Evolutionary conservation across 2,888 invertebrate genomes (phyloP).

Genomic region (Lysandra coridon): DNA sequence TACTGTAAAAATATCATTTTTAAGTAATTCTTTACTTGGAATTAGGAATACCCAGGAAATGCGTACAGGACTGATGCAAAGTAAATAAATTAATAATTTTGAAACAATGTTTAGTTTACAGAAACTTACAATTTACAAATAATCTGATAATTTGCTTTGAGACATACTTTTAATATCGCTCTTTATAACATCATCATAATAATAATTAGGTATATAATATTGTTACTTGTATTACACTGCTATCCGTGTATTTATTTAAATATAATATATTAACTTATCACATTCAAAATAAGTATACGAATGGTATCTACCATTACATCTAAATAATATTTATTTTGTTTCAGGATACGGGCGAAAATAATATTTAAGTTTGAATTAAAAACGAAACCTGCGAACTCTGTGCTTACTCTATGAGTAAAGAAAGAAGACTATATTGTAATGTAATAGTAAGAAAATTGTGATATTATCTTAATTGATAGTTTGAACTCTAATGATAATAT

Average conservation of each 20-base stretch:
- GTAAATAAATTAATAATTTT: background rate
- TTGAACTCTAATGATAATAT: background rate
- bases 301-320: background rate
- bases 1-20: slow-evolving; percentile 31
- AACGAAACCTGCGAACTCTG: background rate
- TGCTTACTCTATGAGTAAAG: slow-evolving; percentile 6
- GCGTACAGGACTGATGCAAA: background rate
- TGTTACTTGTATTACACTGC: no score
- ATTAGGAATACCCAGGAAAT: background rate
- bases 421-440: background rate
- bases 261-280: no score
- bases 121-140: no score
- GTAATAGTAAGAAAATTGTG: slow-evolving; percentile 2
- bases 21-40: background rate
- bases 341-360: slow-evolving; percentile 61
- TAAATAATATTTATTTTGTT: slow-evolving; percentile 47
- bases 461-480: slow-evolving; percentile 11
- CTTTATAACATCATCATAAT: no score
- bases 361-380: background rate
- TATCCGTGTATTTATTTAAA: background rate
- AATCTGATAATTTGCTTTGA: no score
- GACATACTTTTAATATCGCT: no score
- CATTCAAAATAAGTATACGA: background rate
- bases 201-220: no score
- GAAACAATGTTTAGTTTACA: no score